A percentile compares a stretch with the other conserved stretches of the same genome.
Conservation (phyloP, 2,888 invertebrate genomes). For the Neoaliturus tenellus region DNA sequence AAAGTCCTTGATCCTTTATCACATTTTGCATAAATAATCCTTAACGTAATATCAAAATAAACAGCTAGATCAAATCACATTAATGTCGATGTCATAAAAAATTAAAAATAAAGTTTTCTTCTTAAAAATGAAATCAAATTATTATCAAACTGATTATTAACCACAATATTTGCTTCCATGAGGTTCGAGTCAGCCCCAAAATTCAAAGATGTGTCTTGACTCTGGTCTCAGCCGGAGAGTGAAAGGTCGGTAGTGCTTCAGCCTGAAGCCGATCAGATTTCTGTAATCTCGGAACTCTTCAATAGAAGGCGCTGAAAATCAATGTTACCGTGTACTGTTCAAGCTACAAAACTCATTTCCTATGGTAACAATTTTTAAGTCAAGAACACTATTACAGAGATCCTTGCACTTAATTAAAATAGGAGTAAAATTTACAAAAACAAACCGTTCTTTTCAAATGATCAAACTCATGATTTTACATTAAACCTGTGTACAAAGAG, state of each 20-base stretch:
- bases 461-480: no score
- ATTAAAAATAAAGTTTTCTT: neutral
- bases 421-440: no score
- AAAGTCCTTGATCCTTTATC: neutral
- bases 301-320: neutral
- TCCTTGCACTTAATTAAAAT: no score
- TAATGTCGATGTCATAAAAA: neutral
- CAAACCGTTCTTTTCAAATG: no score
- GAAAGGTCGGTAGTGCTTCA: no score
- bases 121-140: neutral
- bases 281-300: neutral
- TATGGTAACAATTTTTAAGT: no score
- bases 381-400: no score
- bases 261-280: neutral
- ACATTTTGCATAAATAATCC: neutral
- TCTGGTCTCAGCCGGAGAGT: neutral
- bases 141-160: neutral
- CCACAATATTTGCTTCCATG: neutral
- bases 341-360: no score
- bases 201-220: neutral
- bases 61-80: neutral
- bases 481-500: no score
- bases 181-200: slow-evolving; percentile 8
- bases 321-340: no score
- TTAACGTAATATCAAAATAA: neutral